Base-by-base conservation (phyloP, 2,888 invertebrate genomes). In the Dryomyza anilis region DNA sequence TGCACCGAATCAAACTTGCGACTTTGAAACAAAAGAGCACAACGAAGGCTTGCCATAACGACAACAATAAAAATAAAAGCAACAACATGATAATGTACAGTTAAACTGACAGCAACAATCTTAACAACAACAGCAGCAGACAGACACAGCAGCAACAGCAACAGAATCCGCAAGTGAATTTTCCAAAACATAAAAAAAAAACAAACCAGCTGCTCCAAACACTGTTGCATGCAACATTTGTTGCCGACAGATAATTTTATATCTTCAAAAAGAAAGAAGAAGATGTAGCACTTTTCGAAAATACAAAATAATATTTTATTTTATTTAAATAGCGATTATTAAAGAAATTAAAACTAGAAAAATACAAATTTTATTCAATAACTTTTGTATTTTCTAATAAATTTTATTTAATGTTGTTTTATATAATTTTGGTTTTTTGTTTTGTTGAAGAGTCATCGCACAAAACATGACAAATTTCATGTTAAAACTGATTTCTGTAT, bases 1-100 rank as follows among this genome's bases (percentile, higher is more conserved):
- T 63, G 60, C 70, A 53, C 29, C 1, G 27, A 52, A 21, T 19
- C 61, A 39, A 36, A 52, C 39, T 7, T 12, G 33, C 48, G 59
- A 59, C 48, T 46, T 46, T 16, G 39, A 29, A 39, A 45, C 59
- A 46, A 52, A 21, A 39, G n/a, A 39, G 7, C 39, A 39, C 3
- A 12, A 39, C 12, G 8, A 39, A 39, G 14, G 39, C 3, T 12
- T 14, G n/a, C 39, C 3, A 4, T 7, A 39, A 7, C 39, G n/a
- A 39, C 39, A 39, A 39, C 7, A 14, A 3, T 2, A 39, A 3
- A 14, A 39, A 39, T 39, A 39, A 39, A n/a, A 39, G n/a, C 50
- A 50, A 5, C 23, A 25, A 50, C 23, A 50, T 50, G 50, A 50
- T 25, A 50, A 50, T 50, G 50, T 50, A 50, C 50, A 50, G 27